phyloP scores from a whole-genome alignment of 2,888 invertebrate genomes.

The Lithophane leautieri region DNA sequence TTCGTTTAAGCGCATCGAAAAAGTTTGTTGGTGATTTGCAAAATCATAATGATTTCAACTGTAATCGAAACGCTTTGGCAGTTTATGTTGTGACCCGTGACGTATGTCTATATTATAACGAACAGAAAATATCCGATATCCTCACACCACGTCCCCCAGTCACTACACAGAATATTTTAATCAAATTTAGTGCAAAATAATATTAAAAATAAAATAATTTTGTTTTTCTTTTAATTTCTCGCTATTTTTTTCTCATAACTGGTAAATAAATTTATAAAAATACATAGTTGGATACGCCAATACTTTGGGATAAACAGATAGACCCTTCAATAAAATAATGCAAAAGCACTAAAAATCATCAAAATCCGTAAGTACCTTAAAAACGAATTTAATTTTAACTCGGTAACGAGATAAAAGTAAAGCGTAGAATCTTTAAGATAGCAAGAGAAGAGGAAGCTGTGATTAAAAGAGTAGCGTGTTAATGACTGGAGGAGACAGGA shows the following conservation, averaged over 20 bases:
- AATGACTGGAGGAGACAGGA: constrained; percentile 83
- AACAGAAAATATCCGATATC: constrained; percentile 63
- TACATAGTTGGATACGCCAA: not conserved
- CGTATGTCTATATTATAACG: constrained; percentile 36
- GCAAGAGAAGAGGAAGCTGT: constrained; percentile 81
- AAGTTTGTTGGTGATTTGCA: constrained; percentile 22
- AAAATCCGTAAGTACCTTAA: constrained; percentile 71
- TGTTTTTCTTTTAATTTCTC: not conserved
- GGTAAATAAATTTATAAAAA: constrained; percentile 2
- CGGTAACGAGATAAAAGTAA: constrained; percentile 67
- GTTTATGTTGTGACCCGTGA: constrained; percentile 65
- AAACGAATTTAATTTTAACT: constrained; percentile 55
- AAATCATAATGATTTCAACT: constrained; percentile 38
- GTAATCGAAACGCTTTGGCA: constrained; percentile 63
- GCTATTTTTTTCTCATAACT: not conserved
- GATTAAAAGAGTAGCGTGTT: constrained; percentile 72
- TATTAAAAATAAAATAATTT: not conserved
- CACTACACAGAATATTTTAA: constrained; percentile 78
- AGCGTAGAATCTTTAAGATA: constrained; percentile 76
- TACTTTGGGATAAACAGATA: not conserved
- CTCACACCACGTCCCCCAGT: constrained; percentile 88
- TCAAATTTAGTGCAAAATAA: constrained; percentile 69
- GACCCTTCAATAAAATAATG: not conserved
- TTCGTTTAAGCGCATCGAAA: constrained; percentile 52
- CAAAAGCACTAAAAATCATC: constrained; percentile 75